Evolutionary conservation across 2,113 vertebrate genomes (phyloP), one percentile per base, ranked within the genome.

Genomic region (Ifrita kowaldi): DNA sequence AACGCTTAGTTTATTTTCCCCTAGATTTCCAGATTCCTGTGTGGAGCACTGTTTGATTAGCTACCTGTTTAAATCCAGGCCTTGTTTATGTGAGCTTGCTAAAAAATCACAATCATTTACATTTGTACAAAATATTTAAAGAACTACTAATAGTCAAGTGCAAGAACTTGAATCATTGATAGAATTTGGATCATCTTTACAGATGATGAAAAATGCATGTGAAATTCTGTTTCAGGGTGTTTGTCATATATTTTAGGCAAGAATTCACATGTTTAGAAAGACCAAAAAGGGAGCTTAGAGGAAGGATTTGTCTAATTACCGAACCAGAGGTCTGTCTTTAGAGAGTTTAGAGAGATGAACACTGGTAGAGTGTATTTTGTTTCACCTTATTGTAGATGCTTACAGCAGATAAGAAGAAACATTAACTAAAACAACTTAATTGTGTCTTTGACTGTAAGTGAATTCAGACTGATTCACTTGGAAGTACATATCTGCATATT

Each of bases 71-170:
- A 69, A 73, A 69, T 52, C 26, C 6, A 68, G 3, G 2, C 13
- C 4, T 53, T 56, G 19, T 53, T 75, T 55, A 57, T 80, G 33
- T 59, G 28, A 77, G 5, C 7, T 81, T 16, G 23, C 8, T 37
- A 57, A 80, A 83, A 77, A 81, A 47, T 11, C 39, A 8, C 2
- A 59, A 7, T 44, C 1, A 10, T 65, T 65, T 77, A 26, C 6
- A 52, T 49, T 76, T 57, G 6, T 71, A 55, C 7, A 53, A 88
- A 82, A 70, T 49, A 46, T 59, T 84, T 60, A 52, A 89, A 89
- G 13, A 76, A 46, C 3, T 56, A 44, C 49, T 22, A 52, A 59
- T 41, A 3, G 5, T 68, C 16, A 79, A 52, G 13, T 0, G 0
- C 24, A 69, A 89, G 27, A 62, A n/a, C 7, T 41, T 62, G 15